A percentile compares a stretch with the other conserved stretches of the same genome.
These are phyloP conservation scores for Pseudochromis fuscus DNA, from an alignment of 2,797 vertebrate genomes.

Conservation along the genomic window DNA sequence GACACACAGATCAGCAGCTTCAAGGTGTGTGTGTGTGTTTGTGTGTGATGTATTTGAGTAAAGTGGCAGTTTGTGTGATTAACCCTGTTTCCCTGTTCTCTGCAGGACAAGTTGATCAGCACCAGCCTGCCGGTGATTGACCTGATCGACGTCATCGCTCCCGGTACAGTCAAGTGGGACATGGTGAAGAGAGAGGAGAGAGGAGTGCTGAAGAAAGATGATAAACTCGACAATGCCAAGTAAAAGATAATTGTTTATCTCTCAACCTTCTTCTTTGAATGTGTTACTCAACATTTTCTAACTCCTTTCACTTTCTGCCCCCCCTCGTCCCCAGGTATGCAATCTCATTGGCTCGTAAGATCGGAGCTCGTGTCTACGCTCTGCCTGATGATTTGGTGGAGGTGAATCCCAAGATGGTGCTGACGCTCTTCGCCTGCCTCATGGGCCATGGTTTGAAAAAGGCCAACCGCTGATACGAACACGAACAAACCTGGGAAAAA, in stretches of 20 bases:
- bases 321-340: conserved; percentile 92
- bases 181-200: conserved; percentile 89
- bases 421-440: conserved; percentile 96
- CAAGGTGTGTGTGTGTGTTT: conserved; percentile 85
- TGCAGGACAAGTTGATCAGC: conserved; percentile 94
- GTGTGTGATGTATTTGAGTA: neutral
- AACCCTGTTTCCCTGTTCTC: conserved; percentile 10
- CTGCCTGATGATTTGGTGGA: conserved; percentile 96
- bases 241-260: conserved; percentile 40
- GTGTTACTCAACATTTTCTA: neutral
- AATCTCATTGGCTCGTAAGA: conserved; percentile 96
- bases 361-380: conserved; percentile 95
- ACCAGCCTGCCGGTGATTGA: conserved; percentile 96
- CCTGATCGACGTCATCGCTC: conserved; percentile 93
- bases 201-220: conserved; percentile 86
- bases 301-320: neutral
- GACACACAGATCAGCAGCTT: conserved; percentile 91
- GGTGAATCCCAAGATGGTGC: conserved; percentile 98
- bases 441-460: conserved; percentile 94
- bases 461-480: conserved; percentile 70
- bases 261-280: neutral
- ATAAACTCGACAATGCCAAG: conserved; percentile 87
- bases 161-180: conserved; percentile 90
- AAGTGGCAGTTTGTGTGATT: neutral
- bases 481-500: conserved; percentile 8